Evolutionary conservation across 1,140 invertebrate species (phyloP).

Genomic region (Pygmarrhopalites habei): DNA sequence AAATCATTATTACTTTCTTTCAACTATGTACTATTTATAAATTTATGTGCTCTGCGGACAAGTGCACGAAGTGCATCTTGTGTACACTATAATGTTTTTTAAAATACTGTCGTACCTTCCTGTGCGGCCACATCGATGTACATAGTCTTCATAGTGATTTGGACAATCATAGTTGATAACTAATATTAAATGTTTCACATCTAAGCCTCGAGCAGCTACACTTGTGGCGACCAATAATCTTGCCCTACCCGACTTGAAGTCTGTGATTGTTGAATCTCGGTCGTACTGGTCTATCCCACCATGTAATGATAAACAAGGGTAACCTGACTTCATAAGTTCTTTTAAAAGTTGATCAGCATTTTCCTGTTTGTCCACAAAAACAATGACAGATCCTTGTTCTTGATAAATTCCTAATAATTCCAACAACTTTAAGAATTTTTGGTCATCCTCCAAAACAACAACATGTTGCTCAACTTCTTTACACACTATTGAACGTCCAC

Average conservation of each 20-base stretch:
- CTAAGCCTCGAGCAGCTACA: constrained; percentile 91
- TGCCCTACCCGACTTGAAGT: constrained; percentile 90
- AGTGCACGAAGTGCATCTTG: no score
- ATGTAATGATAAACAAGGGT: constrained; percentile 92
- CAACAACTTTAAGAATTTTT: constrained; percentile 95
- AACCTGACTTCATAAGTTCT: constrained; percentile 93
- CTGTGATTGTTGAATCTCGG: constrained; percentile 92
- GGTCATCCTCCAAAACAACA: constrained; percentile 87
- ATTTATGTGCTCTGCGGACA: no score
- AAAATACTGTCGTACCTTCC: constrained; percentile 50
- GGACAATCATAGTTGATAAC: constrained; percentile 99
- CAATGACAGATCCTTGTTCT: constrained; percentile 84
- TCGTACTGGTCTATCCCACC: constrained; percentile 99
- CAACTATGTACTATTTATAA: no score
- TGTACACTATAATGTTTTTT: not conserved
- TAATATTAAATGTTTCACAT: constrained; percentile 95
- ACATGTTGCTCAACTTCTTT: constrained; percentile 97
- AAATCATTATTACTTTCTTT: not conserved
- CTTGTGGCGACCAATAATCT: constrained; percentile 68
- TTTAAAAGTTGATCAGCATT: constrained; percentile 90
- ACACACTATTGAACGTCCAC: constrained; percentile 93
- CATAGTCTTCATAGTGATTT: constrained; percentile 99
- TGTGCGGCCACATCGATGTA: constrained; percentile 91
- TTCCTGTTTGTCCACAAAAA: constrained; percentile 99
- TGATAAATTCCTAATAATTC: constrained; percentile 92